Evolutionary conservation across 2,888 invertebrate genomes (phyloP).

Genomic region (Drosophila aldrichi): DNA sequence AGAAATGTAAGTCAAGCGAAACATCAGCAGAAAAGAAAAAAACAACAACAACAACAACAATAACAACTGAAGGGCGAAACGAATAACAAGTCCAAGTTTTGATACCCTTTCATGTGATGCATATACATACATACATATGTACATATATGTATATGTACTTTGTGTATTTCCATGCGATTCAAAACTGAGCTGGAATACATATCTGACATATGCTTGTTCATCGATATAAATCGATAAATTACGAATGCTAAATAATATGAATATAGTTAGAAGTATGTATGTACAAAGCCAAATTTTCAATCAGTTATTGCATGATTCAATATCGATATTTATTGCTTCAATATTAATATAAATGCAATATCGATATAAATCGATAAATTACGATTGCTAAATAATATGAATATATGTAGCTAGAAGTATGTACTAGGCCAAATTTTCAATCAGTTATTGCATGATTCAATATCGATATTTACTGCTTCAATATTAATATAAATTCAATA

Average conservation of each 20-base stretch:
- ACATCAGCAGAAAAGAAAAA: constrained; percentile 22
- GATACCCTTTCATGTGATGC: background rate
- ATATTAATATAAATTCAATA: too few species aligned
- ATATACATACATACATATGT: background rate
- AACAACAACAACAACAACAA: background rate
- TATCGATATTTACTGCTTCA: too few species aligned
- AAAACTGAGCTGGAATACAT: background rate
- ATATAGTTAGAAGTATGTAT: too few species aligned
- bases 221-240: background rate
- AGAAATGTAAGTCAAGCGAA: constrained; percentile 79
- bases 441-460: too few species aligned
- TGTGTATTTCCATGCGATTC: background rate
- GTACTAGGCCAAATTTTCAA: too few species aligned
- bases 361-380: too few species aligned
- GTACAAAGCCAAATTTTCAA: too few species aligned
- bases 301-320: too few species aligned
- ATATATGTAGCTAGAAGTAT: too few species aligned
- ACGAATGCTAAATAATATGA: background rate
- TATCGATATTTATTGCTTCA: too few species aligned
- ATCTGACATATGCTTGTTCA: background rate
- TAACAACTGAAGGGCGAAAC: background rate
- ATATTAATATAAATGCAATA: too few species aligned
- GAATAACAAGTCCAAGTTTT: background rate
- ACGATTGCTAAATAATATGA: too few species aligned
- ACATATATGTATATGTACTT: background rate